Base-by-base conservation (phyloP, 2,113 vertebrate species). In the Salminus brasiliensis region DNA sequence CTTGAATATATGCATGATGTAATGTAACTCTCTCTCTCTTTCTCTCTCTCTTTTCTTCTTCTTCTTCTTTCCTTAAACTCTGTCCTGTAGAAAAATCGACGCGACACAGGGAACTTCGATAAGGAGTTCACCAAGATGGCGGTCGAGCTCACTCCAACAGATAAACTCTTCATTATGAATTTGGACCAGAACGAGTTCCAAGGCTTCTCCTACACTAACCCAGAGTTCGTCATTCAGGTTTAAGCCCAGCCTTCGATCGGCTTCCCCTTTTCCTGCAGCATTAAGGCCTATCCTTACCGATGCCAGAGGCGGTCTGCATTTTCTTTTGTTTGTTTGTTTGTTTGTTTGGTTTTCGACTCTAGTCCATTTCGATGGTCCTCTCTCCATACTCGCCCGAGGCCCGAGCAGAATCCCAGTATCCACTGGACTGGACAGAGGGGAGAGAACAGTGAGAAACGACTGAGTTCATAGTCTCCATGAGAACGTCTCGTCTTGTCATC, bases 81-180 rank as follows among this genome's bases (percentile, higher is more conserved):
- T 89, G 88, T 74, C 87, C 88, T 85, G 88, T 95, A 99, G 98
- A 99, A 96, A 53, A 96, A 95, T 89, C 95, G 93, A 57, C 92
- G 92, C 0, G 97, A 99, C 81, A 95, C 95, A 7, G 96, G 94
- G 81, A 99, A 99, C 94, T 99, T 99, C 77, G 98, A 99, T 93
- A 98, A 97, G 83, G 98, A 99, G 95, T 99, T 99, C 92, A 99
- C 98, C 81, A 95, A 97, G 88, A 98, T 99, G 94, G 94, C 92
- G 3, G 95, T 98, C 88, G 97, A 98, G 81, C 94, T 99, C 86
- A 99, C 98, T 0, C 98, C 97, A 73, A 99, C 97, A 0, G 98
- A 99, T 92, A 99, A 99, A 92, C 97, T 99, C 90, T 98, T 99
- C 95, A 99, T 99, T 92, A 98, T 99, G 97, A 99, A 99, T 91